Percentiles rank a stretch among this genome's conserved stretches.
These are phyloP conservation scores for Laticauda laticaudata DNA, from an alignment of 2,113 vertebrate genomes.

Conservation along the genomic window DNA sequence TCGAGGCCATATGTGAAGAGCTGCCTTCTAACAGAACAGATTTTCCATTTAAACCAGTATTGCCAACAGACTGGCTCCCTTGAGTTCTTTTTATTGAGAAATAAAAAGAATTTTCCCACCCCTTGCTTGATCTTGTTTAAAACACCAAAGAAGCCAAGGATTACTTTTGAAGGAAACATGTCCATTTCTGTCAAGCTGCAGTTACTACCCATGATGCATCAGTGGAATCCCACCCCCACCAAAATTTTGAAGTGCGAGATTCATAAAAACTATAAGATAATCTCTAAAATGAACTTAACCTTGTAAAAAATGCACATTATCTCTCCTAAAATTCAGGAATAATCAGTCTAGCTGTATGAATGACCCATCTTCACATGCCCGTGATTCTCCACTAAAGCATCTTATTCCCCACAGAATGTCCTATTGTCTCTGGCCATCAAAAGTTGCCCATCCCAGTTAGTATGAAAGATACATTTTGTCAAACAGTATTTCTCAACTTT, in stretches of 20 bases:
- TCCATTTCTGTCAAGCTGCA: too few species aligned
- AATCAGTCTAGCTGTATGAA: neutral
- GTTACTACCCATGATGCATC: neutral
- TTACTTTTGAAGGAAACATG: neutral
- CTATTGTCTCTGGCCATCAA: neutral
- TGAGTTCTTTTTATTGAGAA: neutral
- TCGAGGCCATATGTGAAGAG: neutral
- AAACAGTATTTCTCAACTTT: neutral
- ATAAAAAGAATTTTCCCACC: neutral
- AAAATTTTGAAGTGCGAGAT: neutral
- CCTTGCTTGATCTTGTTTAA: neutral
- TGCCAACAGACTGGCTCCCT: neutral
- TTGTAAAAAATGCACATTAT: neutral
- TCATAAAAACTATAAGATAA: neutral
- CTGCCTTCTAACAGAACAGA: neutral
- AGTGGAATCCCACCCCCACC: neutral
- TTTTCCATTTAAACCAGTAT: neutral
- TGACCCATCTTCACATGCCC: neutral
- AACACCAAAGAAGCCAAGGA: neutral
- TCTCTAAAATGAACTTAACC: neutral
- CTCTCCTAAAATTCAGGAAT: neutral
- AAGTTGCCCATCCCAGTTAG: neutral
- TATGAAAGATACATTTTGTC: neutral
- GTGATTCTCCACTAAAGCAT: neutral
- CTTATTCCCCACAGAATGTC: neutral